A percentile compares a stretch with the other conserved stretches of the same genome.
phyloP scores from a whole-genome alignment of 2,888 invertebrate species.

The Apocheima hispidaria region DNA sequence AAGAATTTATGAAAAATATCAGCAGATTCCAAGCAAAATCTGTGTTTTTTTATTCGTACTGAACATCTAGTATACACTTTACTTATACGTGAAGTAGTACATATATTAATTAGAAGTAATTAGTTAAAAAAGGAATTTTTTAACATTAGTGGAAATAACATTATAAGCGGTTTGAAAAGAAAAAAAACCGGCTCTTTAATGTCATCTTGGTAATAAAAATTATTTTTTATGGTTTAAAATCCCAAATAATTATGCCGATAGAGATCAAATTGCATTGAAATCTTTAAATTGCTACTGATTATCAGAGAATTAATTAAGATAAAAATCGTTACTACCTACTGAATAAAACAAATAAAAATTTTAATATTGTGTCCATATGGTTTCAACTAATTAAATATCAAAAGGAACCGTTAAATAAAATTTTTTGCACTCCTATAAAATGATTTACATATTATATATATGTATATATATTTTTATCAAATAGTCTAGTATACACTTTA shows the following conservation, averaged over 20 bases:
- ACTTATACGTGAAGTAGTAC: no score
- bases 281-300: neutral
- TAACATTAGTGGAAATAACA: neutral
- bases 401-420: neutral
- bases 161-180: neutral
- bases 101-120: no score
- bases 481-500: no score
- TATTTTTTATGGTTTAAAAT: neutral
- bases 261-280: neutral
- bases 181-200: neutral
- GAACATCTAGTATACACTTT: no score
- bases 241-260: neutral
- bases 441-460: no score
- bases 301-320: neutral
- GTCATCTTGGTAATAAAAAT: neutral
- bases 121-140: neutral
- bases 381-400: neutral
- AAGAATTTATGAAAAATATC: no score
- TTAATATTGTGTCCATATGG: neutral
- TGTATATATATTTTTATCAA: no score
- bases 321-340: neutral
- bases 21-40: no score
- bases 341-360: conserved; percentile 1
- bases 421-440: neutral
- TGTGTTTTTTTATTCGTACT: no score